Conservation (phyloP, 2,888 invertebrate species). For the Hypomecis atomaria region DNA sequence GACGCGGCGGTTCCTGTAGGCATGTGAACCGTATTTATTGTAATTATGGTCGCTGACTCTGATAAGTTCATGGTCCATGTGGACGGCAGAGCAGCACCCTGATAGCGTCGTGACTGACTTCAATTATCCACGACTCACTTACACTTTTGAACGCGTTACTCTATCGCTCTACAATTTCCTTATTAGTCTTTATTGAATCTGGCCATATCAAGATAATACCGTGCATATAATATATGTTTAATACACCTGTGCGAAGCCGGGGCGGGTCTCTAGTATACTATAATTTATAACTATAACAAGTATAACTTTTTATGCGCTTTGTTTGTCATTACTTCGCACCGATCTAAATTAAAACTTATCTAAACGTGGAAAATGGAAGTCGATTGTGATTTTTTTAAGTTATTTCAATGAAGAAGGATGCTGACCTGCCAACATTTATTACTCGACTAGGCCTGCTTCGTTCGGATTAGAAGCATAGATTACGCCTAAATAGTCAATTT, state of each 20-base stretch:
- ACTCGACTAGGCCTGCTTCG: constrained; percentile 12
- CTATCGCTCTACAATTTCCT: constrained; percentile 39
- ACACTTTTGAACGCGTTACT: constrained; percentile 49
- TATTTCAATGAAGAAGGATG: constrained; percentile 18
- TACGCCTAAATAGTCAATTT: constrained; percentile 30
- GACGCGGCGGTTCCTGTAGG: constrained; percentile 66
- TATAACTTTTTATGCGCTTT: too few species aligned
- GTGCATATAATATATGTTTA: too few species aligned
- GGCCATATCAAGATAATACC: constrained; percentile 30
- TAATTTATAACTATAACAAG: too few species aligned
- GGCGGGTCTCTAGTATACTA: too few species aligned
- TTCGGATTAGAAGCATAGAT: constrained; percentile 24
- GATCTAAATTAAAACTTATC: constrained; percentile 19
- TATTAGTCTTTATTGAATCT: constrained; percentile 38
- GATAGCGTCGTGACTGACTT: constrained; percentile 60
- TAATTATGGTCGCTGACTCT: constrained; percentile 73
- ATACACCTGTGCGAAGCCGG: too few species aligned
- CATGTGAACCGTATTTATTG: constrained; percentile 77
- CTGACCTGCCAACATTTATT: constrained; percentile 3
- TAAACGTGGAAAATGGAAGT: constrained; percentile 4
- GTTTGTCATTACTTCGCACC: too few species aligned
- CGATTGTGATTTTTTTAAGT: constrained; percentile 5
- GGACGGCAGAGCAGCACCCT: constrained; percentile 57
- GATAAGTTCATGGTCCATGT: constrained; percentile 47
- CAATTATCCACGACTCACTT: constrained; percentile 60